A percentile compares a stretch with the other conserved stretches of the same genome.
These are phyloP conservation scores for Manis crassicaudata DNA, from an alignment of 2,797 vertebrate species.

Conservation along the genomic window DNA sequence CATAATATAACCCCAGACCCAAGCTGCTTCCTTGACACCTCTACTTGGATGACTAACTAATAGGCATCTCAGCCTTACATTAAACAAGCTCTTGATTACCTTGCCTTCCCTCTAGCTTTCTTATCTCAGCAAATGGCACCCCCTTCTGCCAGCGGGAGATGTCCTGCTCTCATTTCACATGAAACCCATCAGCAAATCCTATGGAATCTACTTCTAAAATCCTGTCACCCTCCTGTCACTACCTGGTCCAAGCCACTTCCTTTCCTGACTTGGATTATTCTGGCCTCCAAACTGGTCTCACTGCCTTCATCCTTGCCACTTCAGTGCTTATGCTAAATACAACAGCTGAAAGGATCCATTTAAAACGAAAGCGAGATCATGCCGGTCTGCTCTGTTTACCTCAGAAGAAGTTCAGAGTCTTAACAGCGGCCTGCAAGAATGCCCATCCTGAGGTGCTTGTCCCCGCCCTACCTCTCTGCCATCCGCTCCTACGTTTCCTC, in stretches of 20 bases:
- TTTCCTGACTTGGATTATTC: not conserved
- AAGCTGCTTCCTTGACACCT: not conserved
- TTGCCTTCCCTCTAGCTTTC: not conserved
- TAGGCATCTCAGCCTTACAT: not conserved
- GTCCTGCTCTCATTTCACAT: not conserved
- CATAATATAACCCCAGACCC: not conserved
- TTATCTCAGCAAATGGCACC: not conserved
- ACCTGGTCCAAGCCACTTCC: not conserved
- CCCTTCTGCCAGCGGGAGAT: not conserved
- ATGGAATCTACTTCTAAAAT: not conserved
- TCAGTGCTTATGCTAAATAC: not conserved
- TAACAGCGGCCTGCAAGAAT: not conserved
- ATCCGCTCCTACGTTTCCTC: not conserved
- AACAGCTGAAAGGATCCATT: not conserved
- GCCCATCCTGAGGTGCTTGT: not conserved
- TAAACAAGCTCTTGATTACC: not conserved
- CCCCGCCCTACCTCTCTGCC: fast-evolving
- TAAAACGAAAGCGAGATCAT: not conserved
- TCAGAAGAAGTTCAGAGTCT: not conserved
- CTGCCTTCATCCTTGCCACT: not conserved
- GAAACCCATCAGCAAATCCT: not conserved
- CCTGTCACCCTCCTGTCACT: not conserved
- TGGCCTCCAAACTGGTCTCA: not conserved
- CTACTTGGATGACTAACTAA: not conserved
- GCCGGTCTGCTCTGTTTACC: not conserved